Conservation (phyloP, 2,113 vertebrate species). For the Arizona elegans region DNA sequence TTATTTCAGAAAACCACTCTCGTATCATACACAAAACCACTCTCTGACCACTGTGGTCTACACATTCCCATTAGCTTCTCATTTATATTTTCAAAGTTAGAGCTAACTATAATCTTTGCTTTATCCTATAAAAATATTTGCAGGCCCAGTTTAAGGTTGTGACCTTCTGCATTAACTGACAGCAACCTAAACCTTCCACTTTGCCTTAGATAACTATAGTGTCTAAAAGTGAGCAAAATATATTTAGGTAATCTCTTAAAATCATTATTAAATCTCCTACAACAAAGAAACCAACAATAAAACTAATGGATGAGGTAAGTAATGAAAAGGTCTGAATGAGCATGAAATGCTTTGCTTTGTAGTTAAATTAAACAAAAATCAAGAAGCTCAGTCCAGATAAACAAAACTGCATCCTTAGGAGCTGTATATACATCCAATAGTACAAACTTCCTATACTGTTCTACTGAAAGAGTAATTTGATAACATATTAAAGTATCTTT, state of each 20-base stretch:
- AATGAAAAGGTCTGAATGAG: background rate
- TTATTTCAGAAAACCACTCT: background rate
- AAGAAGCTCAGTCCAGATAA: background rate
- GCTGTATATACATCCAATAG: conserved; percentile 15
- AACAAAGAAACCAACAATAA: background rate
- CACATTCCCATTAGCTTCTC: background rate
- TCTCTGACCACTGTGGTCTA: background rate
- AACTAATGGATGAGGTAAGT: background rate
- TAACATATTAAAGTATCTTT: conserved; percentile 32
- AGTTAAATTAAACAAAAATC: background rate
- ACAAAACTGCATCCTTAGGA: background rate
- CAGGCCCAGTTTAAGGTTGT: background rate
- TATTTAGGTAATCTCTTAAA: background rate
- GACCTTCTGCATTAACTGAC: background rate
- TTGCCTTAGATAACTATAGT: background rate
- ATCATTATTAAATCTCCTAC: background rate
- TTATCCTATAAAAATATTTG: background rate
- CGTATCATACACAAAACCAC: background rate
- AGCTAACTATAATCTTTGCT: background rate
- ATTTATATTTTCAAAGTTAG: background rate
- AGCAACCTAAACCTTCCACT: background rate
- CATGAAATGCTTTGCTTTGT: background rate
- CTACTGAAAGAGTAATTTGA: conserved; percentile 50
- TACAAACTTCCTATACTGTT: conserved; percentile 15
- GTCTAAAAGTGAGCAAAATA: background rate